These are phyloP conservation scores for Drusus annulatus DNA, from an alignment of 1,140 invertebrate species.

Conservation along the genomic window DNA sequence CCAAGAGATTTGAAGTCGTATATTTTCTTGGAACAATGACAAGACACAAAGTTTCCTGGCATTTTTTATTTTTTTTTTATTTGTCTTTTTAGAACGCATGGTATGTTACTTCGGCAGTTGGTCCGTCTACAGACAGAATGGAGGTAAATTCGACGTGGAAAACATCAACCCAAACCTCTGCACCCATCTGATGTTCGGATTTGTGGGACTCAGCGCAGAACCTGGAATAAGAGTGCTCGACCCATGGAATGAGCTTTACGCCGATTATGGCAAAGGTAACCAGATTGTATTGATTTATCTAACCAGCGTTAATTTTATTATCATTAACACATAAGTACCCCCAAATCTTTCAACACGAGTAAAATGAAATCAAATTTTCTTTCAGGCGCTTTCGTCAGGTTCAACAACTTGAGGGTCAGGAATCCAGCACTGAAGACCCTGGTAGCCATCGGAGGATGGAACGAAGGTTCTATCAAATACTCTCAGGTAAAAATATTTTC, in stretches of 20 bases:
- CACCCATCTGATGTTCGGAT: conserved; percentile 83
- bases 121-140: conserved; percentile 78
- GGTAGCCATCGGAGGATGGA: conserved; percentile 86
- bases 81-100: conserved; percentile 67
- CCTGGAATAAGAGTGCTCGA: conserved; percentile 72
- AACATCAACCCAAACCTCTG: conserved; percentile 81
- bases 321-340: too few relatives aligned
- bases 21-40: not conserved
- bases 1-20: not conserved
- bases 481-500: conserved; percentile 66
- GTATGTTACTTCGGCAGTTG: conserved; percentile 84
- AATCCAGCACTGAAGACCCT: conserved; percentile 78
- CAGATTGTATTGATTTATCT: too few relatives aligned
- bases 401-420: conserved; percentile 41
- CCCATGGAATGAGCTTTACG: conserved; percentile 75
- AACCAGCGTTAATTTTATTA: too few relatives aligned
- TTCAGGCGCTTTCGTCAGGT: conserved; percentile 48
- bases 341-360: too few relatives aligned
- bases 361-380: too few relatives aligned
- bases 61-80: not conserved
- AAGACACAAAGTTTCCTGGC: not conserved
- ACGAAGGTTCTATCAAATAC: conserved; percentile 79
- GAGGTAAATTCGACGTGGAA: conserved; percentile 77
- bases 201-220: conserved; percentile 75
- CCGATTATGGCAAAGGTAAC: conserved; percentile 67